Evolutionary conservation across 1,140 invertebrate genomes (phyloP).

Genomic region (Leptinotarsa defecta): DNA sequence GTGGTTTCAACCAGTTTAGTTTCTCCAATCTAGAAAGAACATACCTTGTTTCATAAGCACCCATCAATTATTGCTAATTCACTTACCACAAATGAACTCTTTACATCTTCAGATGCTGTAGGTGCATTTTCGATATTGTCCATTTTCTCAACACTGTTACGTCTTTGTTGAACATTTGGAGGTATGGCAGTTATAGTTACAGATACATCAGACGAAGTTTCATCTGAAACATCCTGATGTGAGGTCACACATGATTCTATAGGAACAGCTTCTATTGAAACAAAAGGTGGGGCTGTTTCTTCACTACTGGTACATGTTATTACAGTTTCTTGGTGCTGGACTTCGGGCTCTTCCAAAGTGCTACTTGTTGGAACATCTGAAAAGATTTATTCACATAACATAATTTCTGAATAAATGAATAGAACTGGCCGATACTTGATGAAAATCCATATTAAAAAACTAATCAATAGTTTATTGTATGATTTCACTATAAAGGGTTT

Average conservation of each 20-base stretch:
- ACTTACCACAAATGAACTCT: background rate
- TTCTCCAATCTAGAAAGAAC: background rate
- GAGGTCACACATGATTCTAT: slow-evolving; percentile 2
- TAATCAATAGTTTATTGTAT: too few relatives aligned
- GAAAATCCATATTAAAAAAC: too few relatives aligned
- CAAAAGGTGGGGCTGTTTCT: slow-evolving; percentile 41
- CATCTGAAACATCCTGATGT: background rate
- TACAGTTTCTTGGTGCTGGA: slow-evolving; percentile 38
- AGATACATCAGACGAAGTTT: slow-evolving; percentile 37
- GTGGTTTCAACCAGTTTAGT: background rate
- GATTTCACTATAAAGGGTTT: too few relatives aligned
- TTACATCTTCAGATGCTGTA: background rate
- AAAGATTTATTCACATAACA: background rate
- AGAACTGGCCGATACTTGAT: too few relatives aligned
- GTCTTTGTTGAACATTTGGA: slow-evolving; percentile 46
- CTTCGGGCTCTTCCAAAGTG: slow-evolving; percentile 18
- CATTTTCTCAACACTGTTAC: slow-evolving; percentile 42
- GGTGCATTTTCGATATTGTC: background rate
- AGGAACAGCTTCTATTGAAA: slow-evolving; percentile 32
- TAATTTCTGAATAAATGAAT: too few relatives aligned
- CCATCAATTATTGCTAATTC: background rate
- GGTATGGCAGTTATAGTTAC: slow-evolving; percentile 48
- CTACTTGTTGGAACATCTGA: slow-evolving; percentile 26
- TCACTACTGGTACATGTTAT: slow-evolving; percentile 39
- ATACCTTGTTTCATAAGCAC: background rate